Evolutionary conservation across 2,113 vertebrate genomes (phyloP).

Genomic region (Oxyura jamaicensis): DNA sequence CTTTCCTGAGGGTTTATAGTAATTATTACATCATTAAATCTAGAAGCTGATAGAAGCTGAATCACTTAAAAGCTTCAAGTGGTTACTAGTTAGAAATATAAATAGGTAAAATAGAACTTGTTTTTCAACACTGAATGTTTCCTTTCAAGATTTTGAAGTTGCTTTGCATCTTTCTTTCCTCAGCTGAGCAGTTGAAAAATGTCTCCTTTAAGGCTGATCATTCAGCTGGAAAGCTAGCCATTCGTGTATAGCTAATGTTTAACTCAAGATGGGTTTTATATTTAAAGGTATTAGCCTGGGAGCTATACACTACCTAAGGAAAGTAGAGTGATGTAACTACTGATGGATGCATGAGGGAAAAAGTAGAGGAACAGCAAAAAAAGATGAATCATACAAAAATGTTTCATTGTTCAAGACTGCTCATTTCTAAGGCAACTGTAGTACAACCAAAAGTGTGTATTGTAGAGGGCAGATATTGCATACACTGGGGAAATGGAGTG

Average conservation of each 20-base stretch:
- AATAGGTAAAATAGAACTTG: conserved; percentile 30
- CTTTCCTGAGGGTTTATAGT: not conserved
- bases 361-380: not conserved
- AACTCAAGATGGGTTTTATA: conserved; percentile 25
- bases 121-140: not conserved
- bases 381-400: conserved; percentile 1
- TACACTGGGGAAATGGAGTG: not conserved
- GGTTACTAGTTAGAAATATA: conserved; percentile 23
- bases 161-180: not conserved
- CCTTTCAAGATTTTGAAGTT: conserved; percentile 23
- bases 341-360: not conserved
- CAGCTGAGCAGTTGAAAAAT: not conserved
- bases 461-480: not conserved
- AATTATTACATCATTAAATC: not conserved
- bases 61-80: too few species aligned
- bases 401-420: not conserved
- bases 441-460: not conserved
- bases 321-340: conserved; percentile 29
- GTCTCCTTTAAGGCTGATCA: conserved; percentile 23
- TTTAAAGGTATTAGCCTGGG: conserved; percentile 30
- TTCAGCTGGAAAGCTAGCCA: conserved; percentile 16
- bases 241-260: not conserved
- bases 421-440: not conserved
- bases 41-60: conserved; percentile 14
- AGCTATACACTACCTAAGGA: not conserved